Evolutionary conservation across 2,113 vertebrate species (phyloP).

Genomic region (Gopherus evgoodei): DNA sequence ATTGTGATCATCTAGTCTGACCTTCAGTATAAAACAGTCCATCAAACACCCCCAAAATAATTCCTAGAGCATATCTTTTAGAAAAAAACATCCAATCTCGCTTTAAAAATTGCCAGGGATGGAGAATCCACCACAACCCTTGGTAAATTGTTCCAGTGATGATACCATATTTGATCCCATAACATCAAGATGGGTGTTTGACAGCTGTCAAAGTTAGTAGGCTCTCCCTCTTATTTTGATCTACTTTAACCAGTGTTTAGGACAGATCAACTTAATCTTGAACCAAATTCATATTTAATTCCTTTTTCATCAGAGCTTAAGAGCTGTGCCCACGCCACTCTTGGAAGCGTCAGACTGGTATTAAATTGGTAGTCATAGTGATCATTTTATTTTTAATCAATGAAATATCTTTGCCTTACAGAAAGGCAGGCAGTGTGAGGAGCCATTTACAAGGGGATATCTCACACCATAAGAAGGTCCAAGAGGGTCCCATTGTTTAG

Average conservation of each 20-base stretch:
- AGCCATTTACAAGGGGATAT: not conserved
- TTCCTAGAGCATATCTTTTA: no score
- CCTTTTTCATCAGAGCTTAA: not conserved
- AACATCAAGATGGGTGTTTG: not conserved
- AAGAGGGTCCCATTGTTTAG: no score
- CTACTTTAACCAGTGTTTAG: not conserved
- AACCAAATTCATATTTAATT: not conserved
- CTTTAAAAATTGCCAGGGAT: no score
- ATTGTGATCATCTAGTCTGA: no score
- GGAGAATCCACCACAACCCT: no score
- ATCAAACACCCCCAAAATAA: no score
- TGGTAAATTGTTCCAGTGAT: no score
- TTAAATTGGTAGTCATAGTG: not conserved
- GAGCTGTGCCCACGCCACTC: not conserved
- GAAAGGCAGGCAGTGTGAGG: not conserved
- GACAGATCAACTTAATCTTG: not conserved
- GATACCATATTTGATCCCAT: not conserved
- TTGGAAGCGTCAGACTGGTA: not conserved
- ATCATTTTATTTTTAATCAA: not conserved
- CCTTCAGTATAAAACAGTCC: no score
- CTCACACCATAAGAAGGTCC: not conserved
- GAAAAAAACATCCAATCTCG: no score
- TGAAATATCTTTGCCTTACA: not conserved
- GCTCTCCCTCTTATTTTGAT: not conserved
- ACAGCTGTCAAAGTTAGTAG: not conserved